phyloP scores from a whole-genome alignment of 1,140 invertebrate genomes.

The Philaenus spumarius region DNA sequence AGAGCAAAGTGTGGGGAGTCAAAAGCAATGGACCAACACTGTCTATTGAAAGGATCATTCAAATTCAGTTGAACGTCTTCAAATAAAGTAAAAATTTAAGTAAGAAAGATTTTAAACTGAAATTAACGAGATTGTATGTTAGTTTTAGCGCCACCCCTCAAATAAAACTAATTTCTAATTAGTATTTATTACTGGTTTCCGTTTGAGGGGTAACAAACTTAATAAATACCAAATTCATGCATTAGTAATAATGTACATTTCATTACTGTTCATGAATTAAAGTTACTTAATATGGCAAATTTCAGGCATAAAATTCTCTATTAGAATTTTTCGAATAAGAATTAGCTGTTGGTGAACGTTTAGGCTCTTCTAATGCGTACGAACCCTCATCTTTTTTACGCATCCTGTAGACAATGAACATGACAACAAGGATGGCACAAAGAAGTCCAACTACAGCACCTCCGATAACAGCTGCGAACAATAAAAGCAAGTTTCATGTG shows the following conservation, averaged over 20 bases:
- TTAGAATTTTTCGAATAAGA: constrained; percentile 87
- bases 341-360: constrained; percentile 82
- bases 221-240: constrained; percentile 13
- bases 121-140: too few relatives aligned
- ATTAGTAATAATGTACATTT: constrained; percentile 12
- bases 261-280: constrained; percentile 4
- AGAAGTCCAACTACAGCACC: constrained; percentile 95
- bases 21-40: too few relatives aligned
- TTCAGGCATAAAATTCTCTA: constrained; percentile 91
- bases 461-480: constrained; percentile 86
- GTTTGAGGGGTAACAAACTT: background rate
- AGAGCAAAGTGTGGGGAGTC: too few relatives aligned
- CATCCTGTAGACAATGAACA: constrained; percentile 99
- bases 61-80: too few relatives aligned
- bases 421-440: constrained; percentile 95
- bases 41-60: too few relatives aligned
- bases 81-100: too few relatives aligned
- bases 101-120: too few relatives aligned
- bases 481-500: background rate
- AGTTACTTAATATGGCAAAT: constrained; percentile 15
- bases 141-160: too few relatives aligned
- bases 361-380: constrained; percentile 95
- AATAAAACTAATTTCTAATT: too few relatives aligned
- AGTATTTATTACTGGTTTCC: too few relatives aligned
- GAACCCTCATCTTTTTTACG: constrained; percentile 99